Evolutionary conservation across 37 sponge, comb jelly and placozoan species (phyloP).

Genomic region (Hexactinellida sp.): DNA sequence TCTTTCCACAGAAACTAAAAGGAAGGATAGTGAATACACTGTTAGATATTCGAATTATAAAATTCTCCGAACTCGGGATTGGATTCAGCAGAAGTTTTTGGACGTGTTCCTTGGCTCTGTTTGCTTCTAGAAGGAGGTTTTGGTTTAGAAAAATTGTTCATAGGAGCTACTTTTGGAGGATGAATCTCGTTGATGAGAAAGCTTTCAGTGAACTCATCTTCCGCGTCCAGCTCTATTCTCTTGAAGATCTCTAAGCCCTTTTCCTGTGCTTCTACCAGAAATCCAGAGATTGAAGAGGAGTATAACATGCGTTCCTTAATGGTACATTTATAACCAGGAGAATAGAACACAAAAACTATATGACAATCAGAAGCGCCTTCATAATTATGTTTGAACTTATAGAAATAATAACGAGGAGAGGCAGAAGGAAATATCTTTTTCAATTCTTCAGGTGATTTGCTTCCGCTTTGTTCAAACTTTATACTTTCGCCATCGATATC

Average conservation of each 20-base stretch:
- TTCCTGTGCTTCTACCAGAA: background rate
- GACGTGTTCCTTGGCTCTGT: background rate
- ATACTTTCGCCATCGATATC: constrained; percentile 51
- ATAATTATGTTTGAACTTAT: constrained; percentile 46
- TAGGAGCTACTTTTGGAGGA: background rate
- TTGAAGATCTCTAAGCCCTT: background rate
- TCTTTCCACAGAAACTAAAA: no score
- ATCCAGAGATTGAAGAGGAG: constrained; percentile 41
- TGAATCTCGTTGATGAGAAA: background rate
- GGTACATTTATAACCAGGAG: constrained; percentile 66
- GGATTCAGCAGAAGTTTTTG: background rate
- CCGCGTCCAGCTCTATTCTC: background rate
- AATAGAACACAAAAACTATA: constrained; percentile 77
- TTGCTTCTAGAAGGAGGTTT: background rate
- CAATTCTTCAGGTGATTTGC: constrained; percentile 17
- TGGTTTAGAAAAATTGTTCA: background rate
- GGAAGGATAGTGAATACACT: no score
- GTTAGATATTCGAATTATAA: background rate
- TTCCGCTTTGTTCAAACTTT: constrained; percentile 17
- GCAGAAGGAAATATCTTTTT: constrained; percentile 25
- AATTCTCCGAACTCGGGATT: background rate
- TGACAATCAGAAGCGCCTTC: constrained; percentile 28
- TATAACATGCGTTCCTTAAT: constrained; percentile 85
- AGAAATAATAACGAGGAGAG: constrained; percentile 63
- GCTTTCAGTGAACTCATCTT: background rate